Base-by-base conservation (phyloP, 2,888 invertebrate species). In the Tenodera sinensis region DNA sequence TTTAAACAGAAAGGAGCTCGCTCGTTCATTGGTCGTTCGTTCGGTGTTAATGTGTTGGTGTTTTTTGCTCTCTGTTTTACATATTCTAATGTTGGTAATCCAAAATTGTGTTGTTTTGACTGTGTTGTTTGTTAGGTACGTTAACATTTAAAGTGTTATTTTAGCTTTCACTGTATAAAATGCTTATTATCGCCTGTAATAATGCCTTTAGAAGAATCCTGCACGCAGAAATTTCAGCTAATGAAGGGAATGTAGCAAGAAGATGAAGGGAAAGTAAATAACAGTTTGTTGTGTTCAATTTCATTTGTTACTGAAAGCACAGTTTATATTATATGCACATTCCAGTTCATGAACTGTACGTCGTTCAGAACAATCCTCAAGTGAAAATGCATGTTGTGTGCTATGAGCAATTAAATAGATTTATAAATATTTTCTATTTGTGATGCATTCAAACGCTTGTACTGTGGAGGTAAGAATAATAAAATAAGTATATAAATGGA, bases 1-100 rank as follows among this genome's bases (percentile, higher is more conserved):
- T 71, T 71, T 71, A 71, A 71, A 83, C 30, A 88, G 82, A 88
- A 88, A 30, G 30, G 28, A 93, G 93, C 93, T 93, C 93, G 93
- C 93, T 93, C 93, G 93, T 93, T 93, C 28, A 84, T 88, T 88
- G 88, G 88, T 88, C 83, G 88, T 88, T 89, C 85, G 83, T 89
- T 89, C 85, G 85, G 85, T 88, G 88, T 88, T 89, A 27, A 82
- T 89, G 89, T 84, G 71, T 84, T 88, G 81, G 84, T 88, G 92
- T 93, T 93, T 92, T 91, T 91, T 90, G 90, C 91, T 91, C 89
- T 91, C 90, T 91, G 90, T 91, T 91, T 91, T 89, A 86, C 83
- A 88, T 84, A 84, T 83, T 87, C 83, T 82, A 85, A 81, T 47
- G 42, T 89, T 34, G 28, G 71, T 86, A 25, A 86, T 83, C 86